These are phyloP conservation scores for Hirtodrosophila alboralis DNA, from an alignment of 2,888 invertebrate species.

Conservation along the genomic window DNA sequence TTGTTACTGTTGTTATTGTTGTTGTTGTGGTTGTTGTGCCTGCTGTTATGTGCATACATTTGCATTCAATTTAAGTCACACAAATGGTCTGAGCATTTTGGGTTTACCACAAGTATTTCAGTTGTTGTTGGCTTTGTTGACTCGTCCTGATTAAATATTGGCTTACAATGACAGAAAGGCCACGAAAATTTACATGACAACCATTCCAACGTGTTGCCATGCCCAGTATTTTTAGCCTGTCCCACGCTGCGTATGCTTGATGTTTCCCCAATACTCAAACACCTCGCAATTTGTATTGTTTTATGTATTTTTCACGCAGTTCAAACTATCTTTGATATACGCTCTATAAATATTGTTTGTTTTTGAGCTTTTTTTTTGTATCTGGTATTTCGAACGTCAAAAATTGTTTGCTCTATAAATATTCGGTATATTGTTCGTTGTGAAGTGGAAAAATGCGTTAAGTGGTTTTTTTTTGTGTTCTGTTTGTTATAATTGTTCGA, in stretches of 20 bases:
- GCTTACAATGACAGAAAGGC: conserved; percentile 45
- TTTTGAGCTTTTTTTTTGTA: not conserved
- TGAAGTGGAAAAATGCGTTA: conserved; percentile 19
- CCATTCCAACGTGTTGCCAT: conserved; percentile 13
- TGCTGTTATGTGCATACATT: conserved; percentile 58
- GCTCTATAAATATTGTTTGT: conserved; percentile 7
- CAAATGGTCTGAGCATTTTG: conserved; percentile 30
- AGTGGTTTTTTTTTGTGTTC: conserved; percentile 22
- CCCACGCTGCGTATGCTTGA: conserved; percentile 35
- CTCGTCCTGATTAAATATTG: conserved; percentile 49
- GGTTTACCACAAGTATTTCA: conserved; percentile 24
- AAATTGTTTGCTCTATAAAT: conserved; percentile 13
- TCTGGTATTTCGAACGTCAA: conserved; percentile 14
- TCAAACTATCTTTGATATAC: conserved; percentile 27
- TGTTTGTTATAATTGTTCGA: conserved; percentile 30
- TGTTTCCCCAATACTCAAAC: conserved; percentile 11
- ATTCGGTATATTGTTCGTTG: conserved; percentile 4
- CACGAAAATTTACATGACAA: conserved; percentile 52
- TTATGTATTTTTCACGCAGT: conserved; percentile 10
- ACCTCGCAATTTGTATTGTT: conserved; percentile 21
- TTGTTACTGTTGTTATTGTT: conserved; percentile 10
- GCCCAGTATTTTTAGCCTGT: conserved; percentile 1
- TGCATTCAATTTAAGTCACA: conserved; percentile 55
- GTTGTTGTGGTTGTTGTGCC: conserved; percentile 22
- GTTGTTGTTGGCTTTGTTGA: conserved; percentile 19